Evolutionary conservation across 1,140 invertebrate genomes (phyloP).

Genomic region (Dryas iulia): DNA sequence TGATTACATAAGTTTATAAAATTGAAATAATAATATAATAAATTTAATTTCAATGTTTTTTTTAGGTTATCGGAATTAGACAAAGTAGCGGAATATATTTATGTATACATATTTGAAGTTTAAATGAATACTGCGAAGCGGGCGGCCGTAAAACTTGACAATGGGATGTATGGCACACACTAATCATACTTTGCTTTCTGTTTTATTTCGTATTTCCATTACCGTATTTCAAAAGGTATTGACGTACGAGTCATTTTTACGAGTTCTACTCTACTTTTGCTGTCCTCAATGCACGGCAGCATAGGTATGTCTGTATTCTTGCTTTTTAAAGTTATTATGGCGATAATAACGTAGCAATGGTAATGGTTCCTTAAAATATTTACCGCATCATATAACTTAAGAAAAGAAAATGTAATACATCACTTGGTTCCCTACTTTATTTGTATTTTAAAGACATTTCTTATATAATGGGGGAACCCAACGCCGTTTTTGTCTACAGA

Average conservation of each 20-base stretch:
- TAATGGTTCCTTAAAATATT: too few species aligned
- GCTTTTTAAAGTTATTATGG: conserved; percentile 27
- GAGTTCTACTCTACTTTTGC: conserved; percentile 57
- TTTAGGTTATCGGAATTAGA: neutral
- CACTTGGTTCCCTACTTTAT: too few species aligned
- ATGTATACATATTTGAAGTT: conserved; percentile 63
- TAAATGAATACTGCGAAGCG: conserved; percentile 61
- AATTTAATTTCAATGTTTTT: too few species aligned
- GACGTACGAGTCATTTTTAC: conserved; percentile 77
- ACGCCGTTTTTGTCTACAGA: too few species aligned
- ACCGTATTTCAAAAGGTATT: conserved; percentile 79
- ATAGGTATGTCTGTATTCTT: neutral
- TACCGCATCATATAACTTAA: too few species aligned
- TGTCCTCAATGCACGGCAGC: conserved; percentile 7
- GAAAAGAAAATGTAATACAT: too few species aligned
- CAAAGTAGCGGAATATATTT: conserved; percentile 33
- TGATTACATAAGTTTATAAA: too few species aligned
- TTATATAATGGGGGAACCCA: too few species aligned
- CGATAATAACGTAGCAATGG: neutral
- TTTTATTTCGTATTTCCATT: conserved; percentile 80
- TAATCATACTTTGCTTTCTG: conserved; percentile 78
- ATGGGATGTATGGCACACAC: conserved; percentile 72
- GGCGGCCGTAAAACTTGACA: conserved; percentile 65
- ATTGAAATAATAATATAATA: too few species aligned
- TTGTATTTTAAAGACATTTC: too few species aligned